Base-by-base conservation (phyloP, 2,113 vertebrate species). In the Embiotoca jacksoni region DNA sequence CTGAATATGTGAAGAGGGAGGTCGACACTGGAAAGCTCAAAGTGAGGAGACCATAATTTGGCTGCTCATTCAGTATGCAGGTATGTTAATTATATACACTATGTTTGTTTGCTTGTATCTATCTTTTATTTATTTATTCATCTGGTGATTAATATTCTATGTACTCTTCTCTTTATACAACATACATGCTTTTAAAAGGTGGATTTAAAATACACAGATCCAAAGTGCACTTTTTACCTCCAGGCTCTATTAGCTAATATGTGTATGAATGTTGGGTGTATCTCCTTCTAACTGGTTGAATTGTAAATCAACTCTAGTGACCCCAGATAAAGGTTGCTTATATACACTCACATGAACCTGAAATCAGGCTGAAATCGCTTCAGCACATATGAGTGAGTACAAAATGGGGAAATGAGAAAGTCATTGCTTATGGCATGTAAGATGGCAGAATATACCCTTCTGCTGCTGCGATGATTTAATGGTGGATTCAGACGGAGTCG, bases 341-440 rank as follows among this genome's bases (percentile, higher is more conserved):
- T 69, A 52, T 69, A 52, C 72, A 61, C 69, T 73, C 64, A 76
- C n/a, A 1, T 83, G 71, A 85, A 61, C 62, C 68, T 74, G 65
- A 80, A 84, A 86, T 75, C 16, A 47, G 47, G 72, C 72, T 54
- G 30, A 72, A 85, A 84, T 52, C 8, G 37, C 89, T 91, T 75
- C 82, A 62, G 54, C 59, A 81, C 52, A 78, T 75, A 11, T 59
- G 70, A 81, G 75, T 52, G 67, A 75, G 1, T 72, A 8, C 44
- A 81, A 84, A 90, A 83, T 77, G 75, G 71, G 58, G 58, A 75
- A 77, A 81, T 80, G 59, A 78, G 78, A 66, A 81, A 69, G 56
- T 46, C 64, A 67, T 72, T 70, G 67, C 72, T 66, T 7, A 57
- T 68, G 69, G 77, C 68, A 10, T 75, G 50, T 66, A 79, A 71